Evolutionary conservation across 2,888 invertebrate genomes (phyloP).

Genomic region (Protodeltote pygarga): DNA sequence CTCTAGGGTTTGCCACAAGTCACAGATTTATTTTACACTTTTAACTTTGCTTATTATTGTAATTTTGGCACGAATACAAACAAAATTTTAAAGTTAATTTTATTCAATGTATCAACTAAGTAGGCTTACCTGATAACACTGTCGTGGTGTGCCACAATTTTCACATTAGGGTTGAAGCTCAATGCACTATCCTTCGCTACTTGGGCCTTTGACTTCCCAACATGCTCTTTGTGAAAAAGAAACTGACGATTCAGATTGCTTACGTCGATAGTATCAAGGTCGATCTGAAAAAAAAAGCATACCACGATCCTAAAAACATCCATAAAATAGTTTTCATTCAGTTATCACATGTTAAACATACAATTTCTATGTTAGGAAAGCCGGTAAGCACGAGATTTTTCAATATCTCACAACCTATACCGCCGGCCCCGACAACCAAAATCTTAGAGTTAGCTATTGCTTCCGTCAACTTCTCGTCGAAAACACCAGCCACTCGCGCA

Average conservation of each 20-base stretch:
- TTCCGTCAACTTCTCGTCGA: conserved; percentile 88
- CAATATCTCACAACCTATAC: conserved; percentile 99
- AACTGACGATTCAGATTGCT: conserved; percentile 99
- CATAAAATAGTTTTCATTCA: too few species aligned
- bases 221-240: conserved; percentile 99
- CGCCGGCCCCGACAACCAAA: conserved; percentile 98
- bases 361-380: conserved; percentile 97
- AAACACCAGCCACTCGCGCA: conserved; percentile 89
- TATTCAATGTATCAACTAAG: background rate
- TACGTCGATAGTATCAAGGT: conserved; percentile 99
- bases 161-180: conserved; percentile 94
- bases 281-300: conserved; percentile 91
- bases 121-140: conserved; percentile 93
- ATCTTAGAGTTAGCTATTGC: conserved; percentile 91
- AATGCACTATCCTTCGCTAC: conserved; percentile 96
- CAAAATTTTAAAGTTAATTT: too few species aligned
- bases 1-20: too few species aligned
- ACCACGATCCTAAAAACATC: conserved; percentile 62
- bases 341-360: conserved; percentile 84
- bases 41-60: too few species aligned
- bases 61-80: too few species aligned
- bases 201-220: conserved; percentile 98
- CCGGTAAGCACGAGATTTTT: conserved; percentile 98
- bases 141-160: conserved; percentile 96
- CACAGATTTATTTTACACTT: too few species aligned